Evolutionary conservation across 2,113 vertebrate genomes (phyloP), one percentile per base, ranked within the genome.

Genomic region (Peromyscus leucopus): DNA sequence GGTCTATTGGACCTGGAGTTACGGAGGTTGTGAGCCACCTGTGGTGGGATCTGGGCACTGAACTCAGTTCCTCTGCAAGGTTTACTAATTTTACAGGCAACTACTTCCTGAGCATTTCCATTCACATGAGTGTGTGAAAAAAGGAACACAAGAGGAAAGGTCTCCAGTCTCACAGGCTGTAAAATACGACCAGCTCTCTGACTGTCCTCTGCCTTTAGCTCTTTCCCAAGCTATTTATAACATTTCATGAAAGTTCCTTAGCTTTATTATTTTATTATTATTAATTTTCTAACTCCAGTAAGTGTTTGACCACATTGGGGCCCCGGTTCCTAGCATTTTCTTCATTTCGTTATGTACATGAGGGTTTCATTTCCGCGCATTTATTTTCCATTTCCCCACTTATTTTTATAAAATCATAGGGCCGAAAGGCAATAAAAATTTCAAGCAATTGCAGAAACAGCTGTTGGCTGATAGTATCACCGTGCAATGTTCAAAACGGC

Each of bases 381-480:
- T 90, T 80, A 65, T 88, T 96, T 97, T 92, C 61, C 91, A 94
- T 84, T 94, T 80, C 55, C 55, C 69, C 61, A 63, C 72, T 91
- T 93, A 39, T 91, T 96, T 96, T 91, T 83, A 89, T 96, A 93
- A 97, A 97, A 89, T 74, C 67, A 63, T 48, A 51, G 93, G 51
- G 69, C 24, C 36, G 55, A 84, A 93, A 95, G 13, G 83, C 83
- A 96, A 94, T 96, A 96, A 95, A 96, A 94, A 63, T 3, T 16
- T 86, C 95, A 96, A 91, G 65, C 92, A 89, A 90, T 95, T 80
- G n/a, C 89, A 89, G 93, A 96, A 82, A 89, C 78, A 61, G 78
- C 78, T 11, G 72, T 55, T 88, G 85, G 83, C 79, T 84, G 85
- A 57, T 36, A 71, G 90, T 28, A 65, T 55, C 48, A 39, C 46